Evolutionary conservation across 2,888 invertebrate genomes (phyloP), one percentile per base, ranked within the genome.

Genomic region (Desoria tigrina): DNA sequence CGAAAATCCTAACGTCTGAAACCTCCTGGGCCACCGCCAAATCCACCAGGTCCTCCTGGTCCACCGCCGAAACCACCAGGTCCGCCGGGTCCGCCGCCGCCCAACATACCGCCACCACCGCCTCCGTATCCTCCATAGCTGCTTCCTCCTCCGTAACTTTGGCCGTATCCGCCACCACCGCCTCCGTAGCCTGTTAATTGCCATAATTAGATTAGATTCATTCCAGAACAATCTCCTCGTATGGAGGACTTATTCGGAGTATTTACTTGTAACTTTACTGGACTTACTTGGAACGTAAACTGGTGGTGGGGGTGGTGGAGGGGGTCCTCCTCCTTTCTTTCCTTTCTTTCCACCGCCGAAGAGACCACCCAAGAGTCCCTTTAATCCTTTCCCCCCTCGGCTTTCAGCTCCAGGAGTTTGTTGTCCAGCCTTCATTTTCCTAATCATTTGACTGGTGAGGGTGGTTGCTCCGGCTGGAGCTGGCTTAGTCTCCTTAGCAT

Each of bases 141-240:
- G 26, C 53, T 26, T 16, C 65, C 65, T 37, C 61, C 61, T 14
- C 63, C 63, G 45, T 56, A 55, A 21, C 56, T 42, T 7, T 61
- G 54, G 18, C 26, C 39, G 11, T 50, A 24, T 14, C 63, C 59
- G n/a, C 51, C 51, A 18, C 24, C 2, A 21, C 51, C 51, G 3
- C 51, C 51, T 6, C 51, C 51, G 24, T 26, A 51, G 7, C 51
- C 51, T 18, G 24, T 11, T 26, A 51, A 11, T 32, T 32, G 4
- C 11, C 4, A 7, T 32, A 32, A 7, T 32, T 32, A n/a, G n/a
- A 7, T 32, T 32, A 7, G 11, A 32, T 32, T 32, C 4, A 32
- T 32, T 32, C n/a, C n/a, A n/a, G n/a, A 32, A 32, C 4, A 32
- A 32, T 11, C 11, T 32, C 32, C 32, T 32, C 11, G 4, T 7